Evolutionary conservation across 2,888 invertebrate genomes (phyloP).

Genomic region (Drosophila multiciliata): DNA sequence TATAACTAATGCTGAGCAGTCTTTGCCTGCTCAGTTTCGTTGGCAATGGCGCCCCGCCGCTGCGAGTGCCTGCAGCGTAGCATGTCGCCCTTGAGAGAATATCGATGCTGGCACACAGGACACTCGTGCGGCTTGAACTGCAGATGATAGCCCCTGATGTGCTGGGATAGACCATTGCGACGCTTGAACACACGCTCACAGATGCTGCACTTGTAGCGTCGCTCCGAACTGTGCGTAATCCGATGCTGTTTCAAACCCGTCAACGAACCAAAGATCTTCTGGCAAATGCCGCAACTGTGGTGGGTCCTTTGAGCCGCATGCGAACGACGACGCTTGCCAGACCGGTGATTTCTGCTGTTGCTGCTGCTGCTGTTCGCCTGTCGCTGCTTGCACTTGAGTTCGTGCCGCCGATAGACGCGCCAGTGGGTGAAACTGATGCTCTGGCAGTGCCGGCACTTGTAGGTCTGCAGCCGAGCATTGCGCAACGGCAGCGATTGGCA

Average conservation of each 20-base stretch:
- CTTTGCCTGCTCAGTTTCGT: conserved; percentile 11
- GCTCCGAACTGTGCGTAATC: conserved; percentile 82
- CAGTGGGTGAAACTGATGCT: conserved; percentile 79
- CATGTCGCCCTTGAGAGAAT: conserved; percentile 84
- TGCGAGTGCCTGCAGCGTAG: conserved; percentile 83
- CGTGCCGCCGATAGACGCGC: conserved; percentile 80
- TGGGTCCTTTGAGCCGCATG: not conserved
- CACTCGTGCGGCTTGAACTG: conserved; percentile 84
- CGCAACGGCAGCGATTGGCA: conserved; percentile 76
- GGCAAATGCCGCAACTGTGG: conserved; percentile 61
- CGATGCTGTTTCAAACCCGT: conserved; percentile 82
- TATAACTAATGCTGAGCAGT: not conserved
- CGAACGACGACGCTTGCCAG: not conserved
- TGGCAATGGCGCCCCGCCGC: conserved; percentile 43
- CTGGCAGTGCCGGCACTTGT: conserved; percentile 78
- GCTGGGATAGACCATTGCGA: conserved; percentile 83
- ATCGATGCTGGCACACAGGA: conserved; percentile 81
- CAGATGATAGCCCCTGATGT: conserved; percentile 83
- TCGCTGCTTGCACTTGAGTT: conserved; percentile 63
- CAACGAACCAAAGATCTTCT: conserved; percentile 59
- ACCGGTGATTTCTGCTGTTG: not conserved
- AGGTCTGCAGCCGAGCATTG: conserved; percentile 62
- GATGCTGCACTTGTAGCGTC: conserved; percentile 81
- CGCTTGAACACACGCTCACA: conserved; percentile 84
- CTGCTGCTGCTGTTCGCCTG: conserved; percentile 4